phyloP scores from a whole-genome alignment of 2,888 invertebrate species.

The Melanostoma scalare region DNA sequence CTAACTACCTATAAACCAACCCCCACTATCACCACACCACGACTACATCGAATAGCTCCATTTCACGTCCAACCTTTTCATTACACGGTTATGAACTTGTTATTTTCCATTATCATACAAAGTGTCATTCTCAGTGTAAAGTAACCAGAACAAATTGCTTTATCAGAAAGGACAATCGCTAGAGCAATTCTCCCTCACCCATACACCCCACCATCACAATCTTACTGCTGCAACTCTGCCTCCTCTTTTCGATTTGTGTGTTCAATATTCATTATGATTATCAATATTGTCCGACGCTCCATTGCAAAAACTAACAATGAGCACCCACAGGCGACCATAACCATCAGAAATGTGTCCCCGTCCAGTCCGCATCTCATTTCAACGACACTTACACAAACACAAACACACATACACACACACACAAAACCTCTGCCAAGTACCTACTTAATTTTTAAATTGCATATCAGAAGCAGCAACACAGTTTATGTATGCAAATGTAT shows the following conservation, averaged over 20 bases:
- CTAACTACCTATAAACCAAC: slow-evolving; percentile 11
- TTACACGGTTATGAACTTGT: slow-evolving; percentile 72
- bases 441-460: slow-evolving; percentile 51
- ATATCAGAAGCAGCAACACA: slow-evolving; percentile 19
- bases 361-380: slow-evolving; percentile 6
- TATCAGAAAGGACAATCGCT: slow-evolving; percentile 60
- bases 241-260: slow-evolving; percentile 20
- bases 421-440: slow-evolving; percentile 23
- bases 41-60: not conserved
- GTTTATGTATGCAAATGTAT: slow-evolving; percentile 51
- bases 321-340: slow-evolving; percentile 5
- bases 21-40: not conserved
- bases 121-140: slow-evolving; percentile 62
- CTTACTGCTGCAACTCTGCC: not conserved
- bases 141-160: slow-evolving; percentile 71
- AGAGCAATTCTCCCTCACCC: slow-evolving; percentile 15
- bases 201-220: not conserved
- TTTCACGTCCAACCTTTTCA: slow-evolving; percentile 20
- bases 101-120: slow-evolving; percentile 71
- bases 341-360: slow-evolving; percentile 12
- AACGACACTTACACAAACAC: slow-evolving; percentile 1
- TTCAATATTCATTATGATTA: slow-evolving; percentile 73
- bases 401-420: slow-evolving; percentile 1
- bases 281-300: slow-evolving; percentile 65
- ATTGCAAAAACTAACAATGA: slow-evolving; percentile 57